Percentiles rank a stretch among this genome's conserved stretches.
Conservation (phyloP, 1,140 invertebrate species). For the Hypsibius dujardini region DNA sequence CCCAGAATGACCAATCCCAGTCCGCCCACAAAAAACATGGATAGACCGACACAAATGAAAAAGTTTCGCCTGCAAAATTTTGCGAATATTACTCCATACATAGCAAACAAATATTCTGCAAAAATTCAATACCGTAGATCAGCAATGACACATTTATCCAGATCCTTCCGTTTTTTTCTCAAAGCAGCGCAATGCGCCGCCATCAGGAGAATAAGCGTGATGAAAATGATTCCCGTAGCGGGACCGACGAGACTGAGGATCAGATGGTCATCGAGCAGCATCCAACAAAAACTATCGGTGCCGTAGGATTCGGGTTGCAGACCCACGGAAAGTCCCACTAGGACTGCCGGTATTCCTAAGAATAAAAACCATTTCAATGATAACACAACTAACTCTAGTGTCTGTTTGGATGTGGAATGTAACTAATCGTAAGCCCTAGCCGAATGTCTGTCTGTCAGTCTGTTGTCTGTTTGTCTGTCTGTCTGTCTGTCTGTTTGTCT, state of each 20-base stretch:
- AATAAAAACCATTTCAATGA: too few relatives aligned
- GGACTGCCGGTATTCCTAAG: constrained; percentile 60
- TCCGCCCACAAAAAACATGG: background rate
- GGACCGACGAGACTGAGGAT: background rate
- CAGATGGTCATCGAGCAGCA: background rate
- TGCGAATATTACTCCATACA: too few relatives aligned
- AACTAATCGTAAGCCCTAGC: too few relatives aligned
- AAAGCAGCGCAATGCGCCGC: background rate
- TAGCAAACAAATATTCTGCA: too few relatives aligned
- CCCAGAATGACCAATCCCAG: background rate
- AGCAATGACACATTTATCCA: too few relatives aligned
- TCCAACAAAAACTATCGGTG: background rate
- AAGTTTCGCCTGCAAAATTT: background rate
- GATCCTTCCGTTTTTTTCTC: too few relatives aligned
- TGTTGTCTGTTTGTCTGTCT: too few relatives aligned
- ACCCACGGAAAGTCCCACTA: constrained; percentile 72
- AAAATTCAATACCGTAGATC: too few relatives aligned
- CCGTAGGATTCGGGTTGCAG: constrained; percentile 87
- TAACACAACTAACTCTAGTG: too few relatives aligned
- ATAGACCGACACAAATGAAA: background rate
- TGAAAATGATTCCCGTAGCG: background rate
- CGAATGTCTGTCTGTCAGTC: too few relatives aligned
- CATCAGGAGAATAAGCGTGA: background rate
- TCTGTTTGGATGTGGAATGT: too few relatives aligned
- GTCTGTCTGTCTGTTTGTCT: too few relatives aligned